These are phyloP conservation scores for Temnothorax rugatulus DNA, from an alignment of 2,888 invertebrate genomes.

Conservation along the genomic window DNA sequence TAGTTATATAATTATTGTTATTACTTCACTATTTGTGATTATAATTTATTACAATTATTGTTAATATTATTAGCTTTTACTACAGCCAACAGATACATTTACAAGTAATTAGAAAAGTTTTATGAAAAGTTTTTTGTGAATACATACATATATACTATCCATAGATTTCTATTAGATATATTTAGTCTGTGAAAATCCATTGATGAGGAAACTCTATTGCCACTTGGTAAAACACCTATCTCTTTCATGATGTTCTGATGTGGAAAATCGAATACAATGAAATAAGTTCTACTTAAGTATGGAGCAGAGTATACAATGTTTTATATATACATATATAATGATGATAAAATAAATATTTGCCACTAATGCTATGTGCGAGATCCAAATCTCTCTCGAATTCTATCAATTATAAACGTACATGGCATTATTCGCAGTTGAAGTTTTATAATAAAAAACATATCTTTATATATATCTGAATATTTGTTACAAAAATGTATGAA, in stretches of 20 bases:
- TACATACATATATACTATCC: not conserved
- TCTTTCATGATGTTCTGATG: constrained; percentile 11
- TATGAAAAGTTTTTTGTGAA: not conserved
- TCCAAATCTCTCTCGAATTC: constrained; percentile 13
- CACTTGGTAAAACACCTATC: constrained; percentile 63
- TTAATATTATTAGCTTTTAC: constrained; percentile 22
- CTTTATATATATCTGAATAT: constrained; percentile 18
- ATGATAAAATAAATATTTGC: constrained; percentile 34
- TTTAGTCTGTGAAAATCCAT: constrained; percentile 31
- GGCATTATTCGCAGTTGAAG: constrained; percentile 15
- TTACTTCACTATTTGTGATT: constrained; percentile 34
- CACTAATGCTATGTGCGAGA: not conserved
- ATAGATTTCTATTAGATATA: constrained; percentile 9
- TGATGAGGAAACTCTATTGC: constrained; percentile 52
- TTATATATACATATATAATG: not conserved
- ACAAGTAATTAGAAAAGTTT: not conserved
- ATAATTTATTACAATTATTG: constrained; percentile 20
- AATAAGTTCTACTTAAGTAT: constrained; percentile 3
- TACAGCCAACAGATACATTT: not conserved
- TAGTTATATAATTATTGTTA: constrained; percentile 50
- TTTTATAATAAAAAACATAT: constrained; percentile 27
- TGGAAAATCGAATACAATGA: not conserved
- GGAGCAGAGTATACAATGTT: not conserved
- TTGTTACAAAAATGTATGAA: constrained; percentile 10
- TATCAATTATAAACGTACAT: constrained; percentile 3